Conservation (phyloP, 2,888 invertebrate species). For the Eilema griseolum region DNA sequence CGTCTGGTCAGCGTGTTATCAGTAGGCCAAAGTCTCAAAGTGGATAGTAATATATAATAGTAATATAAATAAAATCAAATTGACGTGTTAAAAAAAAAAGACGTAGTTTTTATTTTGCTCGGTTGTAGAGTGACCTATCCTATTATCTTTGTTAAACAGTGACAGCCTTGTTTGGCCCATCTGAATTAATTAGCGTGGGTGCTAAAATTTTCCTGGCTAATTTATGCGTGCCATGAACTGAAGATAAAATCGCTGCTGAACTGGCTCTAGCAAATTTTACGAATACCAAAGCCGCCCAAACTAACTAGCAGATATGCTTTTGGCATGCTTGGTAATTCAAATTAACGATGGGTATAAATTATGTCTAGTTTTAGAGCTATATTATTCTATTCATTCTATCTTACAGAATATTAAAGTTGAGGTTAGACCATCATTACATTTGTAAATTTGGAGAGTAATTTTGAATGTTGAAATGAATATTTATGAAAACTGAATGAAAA, state of each 20-base stretch:
- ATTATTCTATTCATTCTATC: background rate
- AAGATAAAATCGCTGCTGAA: slow-evolving; percentile 4
- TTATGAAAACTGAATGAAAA: background rate
- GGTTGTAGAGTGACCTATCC: background rate
- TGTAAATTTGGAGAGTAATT: background rate
- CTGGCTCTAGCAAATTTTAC: slow-evolving; percentile 1
- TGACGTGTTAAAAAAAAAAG: no score
- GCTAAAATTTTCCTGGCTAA: slow-evolving; percentile 27
- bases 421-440: background rate
- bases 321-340: background rate
- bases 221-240: background rate
- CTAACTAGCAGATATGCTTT: background rate
- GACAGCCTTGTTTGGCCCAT: background rate
- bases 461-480: background rate
- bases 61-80: no score
- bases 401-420: background rate
- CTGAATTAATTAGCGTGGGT: slow-evolving; percentile 1
- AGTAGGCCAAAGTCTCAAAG: no score
- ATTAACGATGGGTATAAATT: background rate
- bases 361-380: no score
- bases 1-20: no score
- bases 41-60: no score
- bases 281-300: background rate
- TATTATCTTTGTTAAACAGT: slow-evolving; percentile 3
- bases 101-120: background rate